phyloP scores from a whole-genome alignment of 2,113 vertebrate genomes.

The Ploceus nigricollis region DNA sequence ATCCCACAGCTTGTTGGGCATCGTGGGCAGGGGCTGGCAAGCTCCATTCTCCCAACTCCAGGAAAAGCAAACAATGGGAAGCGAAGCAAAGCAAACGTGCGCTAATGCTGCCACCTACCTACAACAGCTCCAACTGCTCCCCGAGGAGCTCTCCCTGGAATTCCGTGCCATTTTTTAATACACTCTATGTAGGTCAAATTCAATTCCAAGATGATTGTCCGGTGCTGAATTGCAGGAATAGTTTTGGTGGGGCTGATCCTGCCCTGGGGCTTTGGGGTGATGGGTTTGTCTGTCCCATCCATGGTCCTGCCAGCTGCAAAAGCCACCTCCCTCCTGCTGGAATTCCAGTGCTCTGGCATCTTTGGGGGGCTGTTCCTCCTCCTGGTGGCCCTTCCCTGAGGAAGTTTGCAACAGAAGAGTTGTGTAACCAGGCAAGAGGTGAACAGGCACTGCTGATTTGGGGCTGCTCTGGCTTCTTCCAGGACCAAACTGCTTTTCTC shows the following conservation, averaged over 20 bases:
- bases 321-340: not conserved
- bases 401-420: not conserved
- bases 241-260: not conserved
- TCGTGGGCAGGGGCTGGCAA: not conserved
- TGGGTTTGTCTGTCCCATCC: not conserved
- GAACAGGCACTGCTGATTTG: rapidly evolving
- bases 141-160: not conserved
- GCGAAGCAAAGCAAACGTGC: not conserved
- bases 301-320: not conserved
- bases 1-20: not conserved
- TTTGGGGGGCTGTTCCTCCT: not conserved
- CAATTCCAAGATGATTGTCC: not conserved
- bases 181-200: not conserved
- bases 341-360: not conserved
- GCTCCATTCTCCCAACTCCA: not conserved
- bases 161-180: not conserved
- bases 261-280: not conserved
- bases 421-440: not conserved
- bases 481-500: not conserved
- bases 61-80: not conserved
- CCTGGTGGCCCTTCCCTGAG: not conserved
- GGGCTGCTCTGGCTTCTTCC: not conserved
- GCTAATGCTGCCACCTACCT: slow-evolving; percentile 57
- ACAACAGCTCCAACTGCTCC: not conserved
- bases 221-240: not conserved